Base-by-base conservation (phyloP, 2,888 invertebrate species). In the Euclidia mi region DNA sequence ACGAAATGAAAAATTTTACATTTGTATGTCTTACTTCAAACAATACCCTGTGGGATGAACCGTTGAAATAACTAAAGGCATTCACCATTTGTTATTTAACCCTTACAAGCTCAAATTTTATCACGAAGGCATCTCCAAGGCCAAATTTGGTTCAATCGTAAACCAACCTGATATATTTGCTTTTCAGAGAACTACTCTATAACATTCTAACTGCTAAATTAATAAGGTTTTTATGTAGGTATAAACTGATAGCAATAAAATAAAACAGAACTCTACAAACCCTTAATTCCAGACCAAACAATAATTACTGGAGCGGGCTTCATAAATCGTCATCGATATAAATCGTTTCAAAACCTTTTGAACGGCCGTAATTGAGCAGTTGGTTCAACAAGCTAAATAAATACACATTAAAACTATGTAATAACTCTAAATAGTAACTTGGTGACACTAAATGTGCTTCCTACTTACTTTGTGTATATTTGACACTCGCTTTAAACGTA, bases 271-370 rank as follows among this genome's bases (percentile, higher is more conserved):
- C 7, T 25, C 29, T 59, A 71, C 71, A 68, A 71, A 59, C 11
- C 46, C 53, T 40, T 56, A 31, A 31, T 51, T 58, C 52, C 56
- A 60, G 38, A 31, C 37, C 50, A 34, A 58, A 40, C 59, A 48
- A 49, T 74, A 74, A 76, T 74, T 67, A 76, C 53, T 52, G 44
- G 50, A 42, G 29, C 38, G 50, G 40, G 53, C 57, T 61, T 64
- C 59, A 55, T 77, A 73, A 77, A 77, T 77, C 56, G 77, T 57
- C 71, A 64, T 69, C 55, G 77, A 76, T 77, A 76, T 62, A 60
- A 65, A 76, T 76, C 76, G 58, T 31, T 56, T 50, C 59, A 57
- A 45, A 71, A 73, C 62, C 55, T 40, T 47, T 48, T 42, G 48
- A 28, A 14, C 42, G 32, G 46, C 49, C 49, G 42, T 71, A 73